Base-by-base conservation (phyloP, 2,888 invertebrate species). In the Theristus sp. region DNA sequence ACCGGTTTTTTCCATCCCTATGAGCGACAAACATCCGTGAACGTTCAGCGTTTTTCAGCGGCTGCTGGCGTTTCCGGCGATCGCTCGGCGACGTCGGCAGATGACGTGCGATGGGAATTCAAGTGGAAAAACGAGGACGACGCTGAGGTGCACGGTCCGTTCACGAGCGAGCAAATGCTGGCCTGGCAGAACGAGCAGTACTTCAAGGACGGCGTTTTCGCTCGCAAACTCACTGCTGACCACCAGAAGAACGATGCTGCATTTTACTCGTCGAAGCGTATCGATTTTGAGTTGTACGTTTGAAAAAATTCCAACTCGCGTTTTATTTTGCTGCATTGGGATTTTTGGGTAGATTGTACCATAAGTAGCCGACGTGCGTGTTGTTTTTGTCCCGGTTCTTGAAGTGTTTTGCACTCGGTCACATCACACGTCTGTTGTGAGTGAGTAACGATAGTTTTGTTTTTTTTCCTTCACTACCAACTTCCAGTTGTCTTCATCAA, bases 241-340 rank as follows among this genome's bases (percentile, higher is more conserved):
- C 83, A 84, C 55, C 80, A 80, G 60, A 82, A 83, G 58, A 80
- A 80, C 60, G 82, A 83, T 59, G 81, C 81, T 69, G 81, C 82
- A 60, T 93, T 91, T 76, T 90, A 91, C 75, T 84, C 82, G 58
- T 88, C 89, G 1, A 84, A 83, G 69, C 81, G 93, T 73, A 86
- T 93, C 68, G 91, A 93, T 75, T 93, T 93, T 80, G 91, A 93
- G 74, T 78, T 93, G 65, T 93, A 91, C 75, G 78, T 86, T 13
- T 38, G 38, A 38, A 17, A 17, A 38, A 38, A 38, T 38, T 38
- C 38, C 6, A 38, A 38, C 17, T 38, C 10, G 38, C n/a, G 6
- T 38, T 17, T 38, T 6, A 13, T 38, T 38, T 38, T 38, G 38
- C 17, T 38, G 38, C 10, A 17, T n/a, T n/a, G n/a, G n/a, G n/a